Base-by-base conservation (phyloP, 2,113 vertebrate species). In the Serinus canaria region DNA sequence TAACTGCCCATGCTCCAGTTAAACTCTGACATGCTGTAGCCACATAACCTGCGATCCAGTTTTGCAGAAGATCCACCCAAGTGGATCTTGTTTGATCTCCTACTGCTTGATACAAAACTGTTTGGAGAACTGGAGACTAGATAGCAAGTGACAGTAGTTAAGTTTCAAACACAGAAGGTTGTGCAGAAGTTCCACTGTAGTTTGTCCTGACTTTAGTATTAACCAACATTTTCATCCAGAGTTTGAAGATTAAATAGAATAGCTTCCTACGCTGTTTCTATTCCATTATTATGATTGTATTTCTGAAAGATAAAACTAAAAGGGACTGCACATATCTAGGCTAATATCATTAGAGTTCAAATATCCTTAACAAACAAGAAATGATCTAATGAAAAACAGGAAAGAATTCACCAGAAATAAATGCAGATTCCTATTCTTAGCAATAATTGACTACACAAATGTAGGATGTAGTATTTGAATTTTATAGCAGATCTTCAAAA, bases 371-470 rank as follows among this genome's bases (percentile, higher is more conserved):
- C 27, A 88, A 82, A 70, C 19, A 88, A 94, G 23, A 66, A 90
- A 80, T 55, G 0, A 35, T 35, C 16, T 50, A 74, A 64, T 63
- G 75, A 78, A 50, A 41, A 88, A 66, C 43, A 77, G 59, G 59
- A 92, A 92, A 83, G 10, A 81, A 81, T 74, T 86, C 50, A 63
- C 50, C 14, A 27, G 27, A 59, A 76, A 93, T 76, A 90, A 90
- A 95, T 47, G 15, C n/a, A 74, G 9, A 23, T 60, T 96, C 56
- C 70, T 92, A 83, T 53, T 94, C 67, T 83, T 66, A 90, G 72
- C 63, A 77, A 53, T 77, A 95, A 69, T 30, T 86, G 53, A 68
- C 60, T 87, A 74, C 53, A 77, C 9, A 77, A 93, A 88, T 39
- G 50, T 33, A 59, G 62, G 39, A 76, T 59, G n/a, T 47, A 83